Conservation (phyloP, 2,797 vertebrate genomes). For the Leptatherina wallacei region DNA sequence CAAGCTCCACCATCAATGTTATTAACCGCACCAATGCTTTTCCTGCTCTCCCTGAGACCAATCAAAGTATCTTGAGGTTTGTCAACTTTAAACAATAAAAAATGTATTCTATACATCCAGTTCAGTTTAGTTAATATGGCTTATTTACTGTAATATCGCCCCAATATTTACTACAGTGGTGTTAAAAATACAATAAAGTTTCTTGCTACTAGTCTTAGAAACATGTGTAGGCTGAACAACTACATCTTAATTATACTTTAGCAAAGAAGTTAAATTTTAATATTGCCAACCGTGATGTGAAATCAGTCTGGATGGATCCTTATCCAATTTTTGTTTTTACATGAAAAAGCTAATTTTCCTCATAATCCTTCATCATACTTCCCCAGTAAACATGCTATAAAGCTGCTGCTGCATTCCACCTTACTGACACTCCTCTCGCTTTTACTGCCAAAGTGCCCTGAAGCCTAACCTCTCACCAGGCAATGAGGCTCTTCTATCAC, state of each 20-base stretch:
- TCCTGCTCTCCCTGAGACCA: not conserved
- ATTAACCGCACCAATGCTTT: not conserved
- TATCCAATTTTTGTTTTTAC: conserved; percentile 63
- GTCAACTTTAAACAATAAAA: not conserved
- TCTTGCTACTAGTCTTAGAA: not conserved
- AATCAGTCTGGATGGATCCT: conserved; percentile 59
- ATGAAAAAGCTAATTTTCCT: conserved; percentile 47
- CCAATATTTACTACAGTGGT: not conserved
- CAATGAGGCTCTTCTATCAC: conserved; percentile 52
- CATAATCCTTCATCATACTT: conserved; percentile 54
- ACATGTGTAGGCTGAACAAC: not conserved
- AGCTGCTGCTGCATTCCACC: conserved; percentile 56
- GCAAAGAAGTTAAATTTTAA: conserved; percentile 23
- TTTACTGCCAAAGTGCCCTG: conserved; percentile 20
- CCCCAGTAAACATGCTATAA: conserved; percentile 35
- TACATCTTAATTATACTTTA: conserved; percentile 10
- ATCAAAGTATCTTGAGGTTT: not conserved
- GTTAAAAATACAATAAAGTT: not conserved
- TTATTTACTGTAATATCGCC: not conserved
- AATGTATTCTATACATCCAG: not conserved
- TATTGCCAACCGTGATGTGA: conserved; percentile 48
- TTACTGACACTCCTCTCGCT: conserved; percentile 44
- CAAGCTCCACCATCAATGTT: not conserved
- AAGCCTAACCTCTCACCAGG: conserved; percentile 44
- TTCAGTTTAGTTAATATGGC: not conserved